Evolutionary conservation across 2,113 vertebrate genomes (phyloP), one percentile per base, ranked within the genome.

Genomic region (Oceanodroma tethys): DNA sequence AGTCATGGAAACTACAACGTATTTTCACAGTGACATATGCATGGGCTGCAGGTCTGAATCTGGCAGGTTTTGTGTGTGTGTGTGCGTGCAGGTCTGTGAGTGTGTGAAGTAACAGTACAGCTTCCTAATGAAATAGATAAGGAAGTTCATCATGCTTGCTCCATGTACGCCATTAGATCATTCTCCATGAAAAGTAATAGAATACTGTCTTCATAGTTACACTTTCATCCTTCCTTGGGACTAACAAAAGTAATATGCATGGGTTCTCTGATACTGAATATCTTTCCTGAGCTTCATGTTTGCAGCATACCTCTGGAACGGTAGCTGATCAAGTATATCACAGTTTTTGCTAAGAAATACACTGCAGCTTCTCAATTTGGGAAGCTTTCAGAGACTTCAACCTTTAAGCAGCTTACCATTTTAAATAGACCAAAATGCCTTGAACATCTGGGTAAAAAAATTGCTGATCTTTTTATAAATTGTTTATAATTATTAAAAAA

Each of bases 351-450:
- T 52, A 79, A 62, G 13, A 82, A 50, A 32, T 67, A 50, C 21
- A 16, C 4, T 48, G 6, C 34, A 75, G 27, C 15, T 79, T 95
- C 68, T 96, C 87, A 92, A 87, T 81, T 76, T 82, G 45, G 32
- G 67, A 75, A 80, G 70, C 32, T 48, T 92, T 86, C 68, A 48
- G 43, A 71, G 55, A 59, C 42, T 63, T 92, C 38, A 89, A 71
- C 91, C 70, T 22, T 34, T 60, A 94, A 97, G 56, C 34, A 95
- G 34, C 30, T 97, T 93, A 86, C 30, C 19, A 89, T 97, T 96
- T 97, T 91, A 93, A 93, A 91, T 89, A 84, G 68, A 75, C 15
- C 32, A 76, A 95, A 97, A 94, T 88, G 40, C 45, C 71, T 97
- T 66, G n/a, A 94, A 82, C 48, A 90, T 63, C 76, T 95, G 48